phyloP scores from a whole-genome alignment of 2,797 vertebrate genomes.

The Lithobates pipiens region DNA sequence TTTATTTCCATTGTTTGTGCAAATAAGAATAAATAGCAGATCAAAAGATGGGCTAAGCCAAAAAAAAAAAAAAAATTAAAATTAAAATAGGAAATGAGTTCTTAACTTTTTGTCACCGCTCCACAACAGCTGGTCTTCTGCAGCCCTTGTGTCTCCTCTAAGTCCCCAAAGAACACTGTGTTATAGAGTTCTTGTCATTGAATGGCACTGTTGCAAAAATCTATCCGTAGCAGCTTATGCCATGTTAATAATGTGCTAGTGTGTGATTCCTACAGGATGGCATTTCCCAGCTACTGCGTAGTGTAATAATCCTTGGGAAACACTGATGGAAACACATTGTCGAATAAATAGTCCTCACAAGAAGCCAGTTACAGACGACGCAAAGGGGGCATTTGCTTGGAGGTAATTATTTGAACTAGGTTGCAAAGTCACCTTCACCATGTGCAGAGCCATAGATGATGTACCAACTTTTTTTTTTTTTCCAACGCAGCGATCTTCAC shows the following conservation, averaged over 20 bases:
- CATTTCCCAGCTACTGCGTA: slow-evolving; percentile 16
- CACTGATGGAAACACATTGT: slow-evolving; percentile 50
- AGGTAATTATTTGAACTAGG: background rate
- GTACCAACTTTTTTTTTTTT: slow-evolving; percentile 1
- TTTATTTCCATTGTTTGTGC: slow-evolving; percentile 34
- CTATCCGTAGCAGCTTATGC: slow-evolving; percentile 62
- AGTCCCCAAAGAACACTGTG: slow-evolving; percentile 47
- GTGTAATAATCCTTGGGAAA: slow-evolving; percentile 48
- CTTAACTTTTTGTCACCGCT: slow-evolving; percentile 62
- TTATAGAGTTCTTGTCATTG: slow-evolving; percentile 36
- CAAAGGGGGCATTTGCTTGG: background rate
- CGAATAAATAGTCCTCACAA: background rate
- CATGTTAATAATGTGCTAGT: slow-evolving; percentile 57
- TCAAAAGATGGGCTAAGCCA: slow-evolving; percentile 14
- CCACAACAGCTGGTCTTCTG: slow-evolving; percentile 61
- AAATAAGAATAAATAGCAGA: slow-evolving; percentile 34
- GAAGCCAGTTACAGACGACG: background rate
- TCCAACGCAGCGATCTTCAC: slow-evolving; percentile 4
- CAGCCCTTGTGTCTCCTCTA: slow-evolving; percentile 6
- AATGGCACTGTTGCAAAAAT: slow-evolving; percentile 67
- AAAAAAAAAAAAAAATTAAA: slow-evolving; percentile 9
- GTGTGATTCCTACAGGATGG: slow-evolving; percentile 32
- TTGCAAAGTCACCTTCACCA: background rate
- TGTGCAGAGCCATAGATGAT: background rate
- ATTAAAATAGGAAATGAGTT: slow-evolving; percentile 53